phyloP scores from a whole-genome alignment of 2,888 invertebrate genomes.

The Diaprepes abbreviatus region DNA sequence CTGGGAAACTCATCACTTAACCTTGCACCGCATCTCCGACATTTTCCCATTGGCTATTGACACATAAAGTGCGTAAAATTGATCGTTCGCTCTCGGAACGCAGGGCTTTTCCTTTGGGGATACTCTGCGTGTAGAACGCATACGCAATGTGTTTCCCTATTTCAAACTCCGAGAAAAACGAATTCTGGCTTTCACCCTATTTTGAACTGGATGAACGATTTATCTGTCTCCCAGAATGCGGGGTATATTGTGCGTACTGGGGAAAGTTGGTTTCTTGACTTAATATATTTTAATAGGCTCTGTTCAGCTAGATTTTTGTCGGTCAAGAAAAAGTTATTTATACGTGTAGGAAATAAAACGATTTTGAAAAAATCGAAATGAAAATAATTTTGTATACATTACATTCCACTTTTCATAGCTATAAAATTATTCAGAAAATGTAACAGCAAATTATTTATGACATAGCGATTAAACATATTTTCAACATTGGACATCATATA shows the following conservation, averaged over 20 bases:
- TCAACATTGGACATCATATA: no score
- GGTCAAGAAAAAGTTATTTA: no score
- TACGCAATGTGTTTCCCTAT: not conserved
- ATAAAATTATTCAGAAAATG: no score
- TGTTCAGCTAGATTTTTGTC: no score
- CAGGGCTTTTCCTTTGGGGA: conserved; percentile 15
- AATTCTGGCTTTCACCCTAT: conserved; percentile 59
- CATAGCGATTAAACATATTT: no score
- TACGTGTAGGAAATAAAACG: no score
- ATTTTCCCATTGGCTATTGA: conserved; percentile 22
- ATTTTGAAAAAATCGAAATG: no score
- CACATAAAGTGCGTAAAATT: conserved; percentile 19
- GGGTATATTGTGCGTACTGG: not conserved
- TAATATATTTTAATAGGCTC: not conserved
- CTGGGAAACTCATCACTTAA: conserved; percentile 26
- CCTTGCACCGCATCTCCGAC: conserved; percentile 18
- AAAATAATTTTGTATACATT: no score
- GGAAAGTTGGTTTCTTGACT: not conserved
- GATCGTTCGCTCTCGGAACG: conserved; percentile 15
- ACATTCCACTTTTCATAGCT: no score
- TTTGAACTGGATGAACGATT: conserved; percentile 63
- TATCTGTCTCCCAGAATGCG: conserved; percentile 59
- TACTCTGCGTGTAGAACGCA: conserved; percentile 14
- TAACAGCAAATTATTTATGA: no score
- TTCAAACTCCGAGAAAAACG: conserved; percentile 6